Base-by-base conservation (phyloP, 2,888 invertebrate species). In the Pollenia amentaria region DNA sequence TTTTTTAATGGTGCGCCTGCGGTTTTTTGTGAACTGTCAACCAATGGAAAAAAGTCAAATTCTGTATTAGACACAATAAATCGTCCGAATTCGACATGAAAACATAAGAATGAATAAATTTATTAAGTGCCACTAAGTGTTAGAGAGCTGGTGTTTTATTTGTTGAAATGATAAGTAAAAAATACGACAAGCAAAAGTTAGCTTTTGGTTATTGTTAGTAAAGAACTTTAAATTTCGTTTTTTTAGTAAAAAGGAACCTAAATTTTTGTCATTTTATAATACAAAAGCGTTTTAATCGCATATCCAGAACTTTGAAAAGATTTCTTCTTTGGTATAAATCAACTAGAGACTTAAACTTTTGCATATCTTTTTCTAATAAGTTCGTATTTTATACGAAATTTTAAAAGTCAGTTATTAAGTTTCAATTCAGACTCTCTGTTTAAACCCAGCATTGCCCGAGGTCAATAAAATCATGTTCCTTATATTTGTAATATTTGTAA, bases 1-100 rank as follows among this genome's bases (percentile, higher is more conserved):
- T 40, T 67, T 77, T 67, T 53, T 77, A 84, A 65, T 86, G 84
- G 64, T 86, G 88, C 79, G 83, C 88, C 70, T 87, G 88, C 85
- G 88, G 87, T 86, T 85, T 70, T 84, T 69, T 76, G 78, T 77
- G 57, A 62, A 64, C 75, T 73, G 65, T 76, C 84, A 84, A 70
- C 87, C 87, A 84, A 88, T 85, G 88, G 81, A 67, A 83, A 88
- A 85, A 88, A 72, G 89, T 89, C 89, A 88, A 89, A 84, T 85
- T 84, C 78, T 76, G 79, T 78, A 55, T 77, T 78, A 57, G 85
- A 72, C 75, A 65, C 65, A 88, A 89, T 89, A 89, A 88, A 89
- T 89, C 85, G 84, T 64, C 86, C 72, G 69, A 88, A 83, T 80
- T 82, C 76, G 76, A 78, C 78, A 80, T 44, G 55, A 67, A 73